phyloP scores from a whole-genome alignment of 2,888 invertebrate species.

The Pandemis heparana region DNA sequence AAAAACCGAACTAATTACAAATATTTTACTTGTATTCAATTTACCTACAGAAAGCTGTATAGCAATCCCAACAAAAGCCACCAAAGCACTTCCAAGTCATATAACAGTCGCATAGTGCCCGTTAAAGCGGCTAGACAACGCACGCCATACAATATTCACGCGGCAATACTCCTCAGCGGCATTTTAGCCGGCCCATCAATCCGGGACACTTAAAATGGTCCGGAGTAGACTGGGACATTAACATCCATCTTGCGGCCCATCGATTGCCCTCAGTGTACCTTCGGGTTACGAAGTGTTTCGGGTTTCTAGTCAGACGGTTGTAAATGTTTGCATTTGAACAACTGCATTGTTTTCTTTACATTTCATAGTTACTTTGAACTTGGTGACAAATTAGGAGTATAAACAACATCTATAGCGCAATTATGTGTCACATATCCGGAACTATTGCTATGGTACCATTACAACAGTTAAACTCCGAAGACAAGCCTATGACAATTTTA shows the following conservation, averaged over 20 bases:
- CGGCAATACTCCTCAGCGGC: conserved; percentile 37
- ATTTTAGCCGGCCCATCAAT: conserved; percentile 54
- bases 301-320: background rate
- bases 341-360: background rate
- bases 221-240: conserved; percentile 54
- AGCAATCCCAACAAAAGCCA: background rate
- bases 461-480: too few species aligned
- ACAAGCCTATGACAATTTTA: too few species aligned
- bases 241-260: conserved; percentile 50
- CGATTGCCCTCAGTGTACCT: conserved; percentile 40
- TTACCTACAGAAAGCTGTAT: too few species aligned
- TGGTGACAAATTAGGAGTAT: too few species aligned
- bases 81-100: conserved; percentile 2
- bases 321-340: background rate
- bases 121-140: conserved; percentile 16
- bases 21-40: too few species aligned
- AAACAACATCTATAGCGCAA: too few species aligned
- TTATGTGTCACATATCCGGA: too few species aligned
- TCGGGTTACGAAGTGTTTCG: conserved; percentile 7
- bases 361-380: too few species aligned
- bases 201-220: conserved; percentile 51
- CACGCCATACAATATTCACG: conserved; percentile 19
- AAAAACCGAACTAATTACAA: too few species aligned
- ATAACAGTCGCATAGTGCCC: conserved; percentile 3
- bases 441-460: too few species aligned